A percentile compares a stretch with the other conserved stretches of the same genome.
Conservation (phyloP, 1,140 invertebrate species). For the Hormaphis cornu region DNA sequence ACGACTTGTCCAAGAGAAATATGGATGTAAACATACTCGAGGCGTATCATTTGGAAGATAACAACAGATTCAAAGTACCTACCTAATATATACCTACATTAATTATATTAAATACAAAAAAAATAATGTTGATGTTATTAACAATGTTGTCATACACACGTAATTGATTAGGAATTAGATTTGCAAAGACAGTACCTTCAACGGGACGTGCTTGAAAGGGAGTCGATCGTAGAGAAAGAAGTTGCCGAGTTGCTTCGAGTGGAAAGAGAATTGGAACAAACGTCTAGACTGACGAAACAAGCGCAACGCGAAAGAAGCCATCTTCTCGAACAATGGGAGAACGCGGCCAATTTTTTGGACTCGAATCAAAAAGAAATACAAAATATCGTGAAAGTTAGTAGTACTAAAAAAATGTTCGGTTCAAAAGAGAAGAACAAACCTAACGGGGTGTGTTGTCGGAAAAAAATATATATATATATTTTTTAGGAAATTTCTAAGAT, state of each 20-base stretch:
- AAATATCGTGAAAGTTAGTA: constrained; percentile 37
- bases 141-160: constrained; percentile 14
- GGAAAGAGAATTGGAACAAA: constrained; percentile 43
- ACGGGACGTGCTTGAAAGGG: constrained; percentile 39
- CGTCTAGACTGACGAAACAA: constrained; percentile 40
- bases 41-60: constrained; percentile 53
- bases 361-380: constrained; percentile 42
- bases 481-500: neutral
- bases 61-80: constrained; percentile 51
- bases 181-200: constrained; percentile 42
- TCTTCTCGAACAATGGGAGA: constrained; percentile 44
- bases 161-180: constrained; percentile 42
- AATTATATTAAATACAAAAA: neutral
- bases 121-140: neutral
- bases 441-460: neutral
- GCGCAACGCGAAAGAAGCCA: constrained; percentile 42
- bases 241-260: constrained; percentile 41
- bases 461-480: too few relatives aligned
- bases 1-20: constrained; percentile 50
- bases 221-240: constrained; percentile 38
- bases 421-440: neutral
- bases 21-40: constrained; percentile 53
- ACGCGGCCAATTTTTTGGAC: constrained; percentile 41
- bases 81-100: neutral
- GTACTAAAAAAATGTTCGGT: neutral